phyloP scores from a whole-genome alignment of 2,888 invertebrate genomes.

The Stegophylla sp. region DNA sequence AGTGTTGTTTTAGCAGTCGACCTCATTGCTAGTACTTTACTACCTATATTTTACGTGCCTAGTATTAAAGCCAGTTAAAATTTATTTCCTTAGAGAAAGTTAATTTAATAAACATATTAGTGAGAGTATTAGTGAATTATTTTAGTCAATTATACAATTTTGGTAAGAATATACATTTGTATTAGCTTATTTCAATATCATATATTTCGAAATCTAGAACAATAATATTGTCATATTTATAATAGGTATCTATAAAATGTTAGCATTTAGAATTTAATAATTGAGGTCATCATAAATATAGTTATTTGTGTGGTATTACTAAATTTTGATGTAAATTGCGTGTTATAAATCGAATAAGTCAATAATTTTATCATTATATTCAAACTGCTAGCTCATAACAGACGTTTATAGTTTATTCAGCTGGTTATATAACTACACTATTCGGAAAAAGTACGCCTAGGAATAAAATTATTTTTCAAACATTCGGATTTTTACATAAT shows the following conservation, averaged over 20 bases:
- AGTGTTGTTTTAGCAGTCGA: slow-evolving; percentile 58
- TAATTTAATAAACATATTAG: slow-evolving; percentile 38
- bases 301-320: neutral
- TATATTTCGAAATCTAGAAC: neutral
- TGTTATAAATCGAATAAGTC: slow-evolving; percentile 17
- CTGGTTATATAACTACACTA: slow-evolving; percentile 47
- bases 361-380: slow-evolving; percentile 36
- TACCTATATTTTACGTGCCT: slow-evolving; percentile 32
- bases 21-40: slow-evolving; percentile 54
- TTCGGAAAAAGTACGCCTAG: slow-evolving; percentile 4
- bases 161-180: slow-evolving; percentile 44
- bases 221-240: neutral
- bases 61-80: slow-evolving; percentile 43
- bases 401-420: slow-evolving; percentile 37
- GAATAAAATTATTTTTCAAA: slow-evolving; percentile 1
- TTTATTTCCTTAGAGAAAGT: slow-evolving; percentile 53
- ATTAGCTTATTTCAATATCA: neutral
- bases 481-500: neutral
- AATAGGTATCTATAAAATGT: too few relatives aligned
- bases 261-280: neutral
- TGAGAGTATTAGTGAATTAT: slow-evolving; percentile 53
- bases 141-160: slow-evolving; percentile 50
- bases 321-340: slow-evolving; percentile 17
- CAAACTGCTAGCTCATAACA: neutral
- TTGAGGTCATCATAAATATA: slow-evolving; percentile 41